Percentiles rank a stretch among this genome's conserved stretches.
phyloP scores from a whole-genome alignment of 2,888 invertebrate genomes.

The Epinotia demarniana region DNA sequence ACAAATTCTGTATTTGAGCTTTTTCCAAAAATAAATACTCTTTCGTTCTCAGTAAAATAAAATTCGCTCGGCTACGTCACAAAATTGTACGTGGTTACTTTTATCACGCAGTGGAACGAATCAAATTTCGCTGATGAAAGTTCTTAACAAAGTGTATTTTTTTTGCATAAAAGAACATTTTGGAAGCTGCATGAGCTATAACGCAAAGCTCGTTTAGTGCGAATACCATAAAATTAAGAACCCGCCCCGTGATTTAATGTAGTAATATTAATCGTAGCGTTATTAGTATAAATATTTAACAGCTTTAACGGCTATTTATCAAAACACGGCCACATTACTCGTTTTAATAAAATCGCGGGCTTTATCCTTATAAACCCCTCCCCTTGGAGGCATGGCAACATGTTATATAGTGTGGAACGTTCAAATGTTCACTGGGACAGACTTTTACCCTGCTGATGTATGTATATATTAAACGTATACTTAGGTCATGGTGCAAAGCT shows the following conservation, averaged over 20 bases:
- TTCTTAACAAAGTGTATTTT: too few species aligned
- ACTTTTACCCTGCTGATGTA: slow-evolving; percentile 27
- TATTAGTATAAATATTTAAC: slow-evolving; percentile 45
- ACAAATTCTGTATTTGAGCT: background rate
- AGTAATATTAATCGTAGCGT: slow-evolving; percentile 33
- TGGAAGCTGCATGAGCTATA: background rate
- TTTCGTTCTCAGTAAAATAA: too few species aligned
- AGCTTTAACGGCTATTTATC: slow-evolving; percentile 49
- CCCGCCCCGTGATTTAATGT: slow-evolving; percentile 20
- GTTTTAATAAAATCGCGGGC: slow-evolving; percentile 51
- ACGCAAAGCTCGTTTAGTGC: slow-evolving; percentile 11
- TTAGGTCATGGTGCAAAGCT: too few species aligned
- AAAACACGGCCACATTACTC: slow-evolving; percentile 53
- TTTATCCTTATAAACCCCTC: too few species aligned
- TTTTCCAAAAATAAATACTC: too few species aligned
- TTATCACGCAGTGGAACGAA: too few species aligned
- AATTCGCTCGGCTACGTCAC: too few species aligned
- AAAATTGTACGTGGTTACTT: too few species aligned
- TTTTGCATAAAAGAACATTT: too few species aligned
- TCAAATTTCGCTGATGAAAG: too few species aligned
- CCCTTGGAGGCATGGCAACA: slow-evolving; percentile 25
- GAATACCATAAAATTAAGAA: slow-evolving; percentile 30
- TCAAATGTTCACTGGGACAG: slow-evolving; percentile 1
- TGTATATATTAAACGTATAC: background rate
- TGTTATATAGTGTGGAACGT: slow-evolving; percentile 22